phyloP scores from a whole-genome alignment of 2,797 vertebrate species.

The Sebastes melanostomus region DNA sequence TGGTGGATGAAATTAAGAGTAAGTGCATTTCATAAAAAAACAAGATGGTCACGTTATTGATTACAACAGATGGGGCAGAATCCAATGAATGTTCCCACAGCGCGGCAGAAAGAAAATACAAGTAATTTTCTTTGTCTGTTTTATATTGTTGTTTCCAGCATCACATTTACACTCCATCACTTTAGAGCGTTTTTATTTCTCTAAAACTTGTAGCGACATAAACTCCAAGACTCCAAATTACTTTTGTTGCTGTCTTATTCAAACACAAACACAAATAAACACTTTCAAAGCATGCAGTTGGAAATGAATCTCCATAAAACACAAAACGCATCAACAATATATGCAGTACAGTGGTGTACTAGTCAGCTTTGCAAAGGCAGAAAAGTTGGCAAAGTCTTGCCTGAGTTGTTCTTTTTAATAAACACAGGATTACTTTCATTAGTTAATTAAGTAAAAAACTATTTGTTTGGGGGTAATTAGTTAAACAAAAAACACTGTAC shows the following conservation, averaged over 20 bases:
- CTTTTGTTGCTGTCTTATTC: conserved; percentile 74
- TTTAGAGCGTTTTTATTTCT: conserved; percentile 91
- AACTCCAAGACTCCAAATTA: conserved; percentile 84
- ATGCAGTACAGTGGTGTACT: neutral
- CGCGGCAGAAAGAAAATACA: conserved; percentile 98
- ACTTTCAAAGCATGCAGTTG: conserved; percentile 55
- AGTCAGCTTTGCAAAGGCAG: conserved; percentile 18
- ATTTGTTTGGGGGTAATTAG: neutral
- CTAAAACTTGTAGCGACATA: conserved; percentile 87
- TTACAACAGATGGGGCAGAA: conserved; percentile 98
- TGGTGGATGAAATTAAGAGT: conserved; percentile 99
- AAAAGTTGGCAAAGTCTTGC: neutral
- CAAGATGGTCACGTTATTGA: conserved; percentile 99
- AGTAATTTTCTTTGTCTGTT: conserved; percentile 94
- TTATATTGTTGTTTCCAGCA: conserved; percentile 88
- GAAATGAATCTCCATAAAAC: conserved; percentile 67
- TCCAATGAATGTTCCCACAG: conserved; percentile 97
- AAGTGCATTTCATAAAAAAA: conserved; percentile 99
- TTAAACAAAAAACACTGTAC: neutral
- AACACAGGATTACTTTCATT: neutral
- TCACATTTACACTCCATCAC: conserved; percentile 91
- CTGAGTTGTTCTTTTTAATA: conserved; percentile 1
- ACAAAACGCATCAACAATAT: conserved; percentile 35
- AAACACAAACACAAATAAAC: conserved; percentile 69
- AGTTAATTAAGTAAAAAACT: neutral